A percentile compares a stretch with the other conserved stretches of the same genome.
phyloP scores from a whole-genome alignment of 2,888 invertebrate genomes.

The Operophtera brumata region DNA sequence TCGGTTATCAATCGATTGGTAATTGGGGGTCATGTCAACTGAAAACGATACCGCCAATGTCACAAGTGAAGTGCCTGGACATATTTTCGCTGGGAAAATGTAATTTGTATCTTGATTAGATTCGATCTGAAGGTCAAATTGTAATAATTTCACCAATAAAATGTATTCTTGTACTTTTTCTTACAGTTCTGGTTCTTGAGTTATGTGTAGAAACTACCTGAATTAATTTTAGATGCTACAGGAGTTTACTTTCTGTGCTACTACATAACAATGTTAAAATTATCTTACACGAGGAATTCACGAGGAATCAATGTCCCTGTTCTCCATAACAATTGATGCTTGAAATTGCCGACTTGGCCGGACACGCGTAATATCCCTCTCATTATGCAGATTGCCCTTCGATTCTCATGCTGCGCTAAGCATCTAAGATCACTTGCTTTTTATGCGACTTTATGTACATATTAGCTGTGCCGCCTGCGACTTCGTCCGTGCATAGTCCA shows the following conservation, averaged over 20 bases:
- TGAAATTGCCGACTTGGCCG: constrained; percentile 69
- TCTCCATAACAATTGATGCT: constrained; percentile 67
- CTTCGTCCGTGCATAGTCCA: too few relatives aligned
- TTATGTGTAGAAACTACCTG: too few relatives aligned
- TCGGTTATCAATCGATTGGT: constrained; percentile 68
- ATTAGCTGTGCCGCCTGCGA: too few relatives aligned
- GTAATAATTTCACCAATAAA: too few relatives aligned
- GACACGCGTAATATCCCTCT: constrained; percentile 71
- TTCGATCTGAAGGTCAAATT: background rate
- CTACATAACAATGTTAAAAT: background rate
- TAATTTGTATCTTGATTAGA: background rate
- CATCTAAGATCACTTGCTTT: constrained; percentile 43
- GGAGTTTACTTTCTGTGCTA: background rate
- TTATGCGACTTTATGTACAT: background rate
- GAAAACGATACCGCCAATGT: constrained; percentile 56
- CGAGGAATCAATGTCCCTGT: constrained; percentile 58
- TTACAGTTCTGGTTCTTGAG: too few relatives aligned
- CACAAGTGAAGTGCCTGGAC: constrained; percentile 23
- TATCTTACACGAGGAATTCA: background rate
- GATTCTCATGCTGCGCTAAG: constrained; percentile 64
- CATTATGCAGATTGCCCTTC: constrained; percentile 75
- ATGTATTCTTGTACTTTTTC: too few relatives aligned
- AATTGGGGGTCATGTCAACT: constrained; percentile 70
- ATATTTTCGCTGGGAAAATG: constrained; percentile 15
- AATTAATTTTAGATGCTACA: background rate